Conservation (phyloP, 2,113 vertebrate species). For the Cephalopholis sonnerati region DNA sequence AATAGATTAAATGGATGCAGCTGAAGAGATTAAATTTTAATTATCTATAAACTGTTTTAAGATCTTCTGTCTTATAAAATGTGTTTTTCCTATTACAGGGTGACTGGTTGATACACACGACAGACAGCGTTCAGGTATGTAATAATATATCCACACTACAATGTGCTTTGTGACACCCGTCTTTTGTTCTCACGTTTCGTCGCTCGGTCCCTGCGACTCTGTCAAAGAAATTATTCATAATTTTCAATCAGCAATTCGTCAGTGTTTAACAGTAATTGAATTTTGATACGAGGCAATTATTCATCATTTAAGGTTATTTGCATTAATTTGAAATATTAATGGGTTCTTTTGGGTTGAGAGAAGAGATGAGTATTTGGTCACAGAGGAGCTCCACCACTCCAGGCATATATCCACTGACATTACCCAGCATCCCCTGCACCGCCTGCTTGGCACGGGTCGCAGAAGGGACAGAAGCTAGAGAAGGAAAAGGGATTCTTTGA, state of each 20-base stretch:
- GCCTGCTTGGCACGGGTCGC: neutral
- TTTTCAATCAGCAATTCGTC: conserved; percentile 69
- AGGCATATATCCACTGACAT: conserved; percentile 42
- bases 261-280: conserved; percentile 75
- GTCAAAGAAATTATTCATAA: conserved; percentile 66
- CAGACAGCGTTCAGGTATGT: neutral
- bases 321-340: conserved; percentile 77
- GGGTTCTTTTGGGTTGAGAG: conserved; percentile 55
- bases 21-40: neutral
- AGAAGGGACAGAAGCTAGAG: neutral
- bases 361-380: conserved; percentile 71
- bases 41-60: neutral
- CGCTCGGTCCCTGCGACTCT: conserved; percentile 11
- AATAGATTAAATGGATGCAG: neutral
- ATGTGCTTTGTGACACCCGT: conserved; percentile 21
- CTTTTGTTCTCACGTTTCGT: conserved; percentile 44
- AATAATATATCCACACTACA: neutral
- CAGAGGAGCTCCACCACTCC: conserved; percentile 66
- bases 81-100: neutral
- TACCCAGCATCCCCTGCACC: conserved; percentile 47
- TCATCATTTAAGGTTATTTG: conserved; percentile 76
- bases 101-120: neutral
- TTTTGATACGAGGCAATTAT: conserved; percentile 75
- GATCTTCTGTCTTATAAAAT: neutral
- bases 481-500: conserved; percentile 6